Evolutionary conservation across 2,888 invertebrate genomes (phyloP).

Genomic region (Cheiracanthium punctorium): DNA sequence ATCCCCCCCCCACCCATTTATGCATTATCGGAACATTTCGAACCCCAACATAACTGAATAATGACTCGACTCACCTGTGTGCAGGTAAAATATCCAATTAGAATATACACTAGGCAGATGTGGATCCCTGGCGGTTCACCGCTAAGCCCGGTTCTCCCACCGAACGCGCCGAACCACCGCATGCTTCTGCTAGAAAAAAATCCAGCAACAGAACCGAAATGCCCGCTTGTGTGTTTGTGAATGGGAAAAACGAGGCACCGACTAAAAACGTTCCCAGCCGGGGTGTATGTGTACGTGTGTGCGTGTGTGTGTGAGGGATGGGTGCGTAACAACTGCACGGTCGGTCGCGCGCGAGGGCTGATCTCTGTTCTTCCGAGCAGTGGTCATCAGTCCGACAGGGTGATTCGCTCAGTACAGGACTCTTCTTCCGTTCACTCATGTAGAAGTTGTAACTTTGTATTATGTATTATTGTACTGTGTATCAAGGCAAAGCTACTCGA

Average conservation of each 20-base stretch:
- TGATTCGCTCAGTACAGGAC: no score
- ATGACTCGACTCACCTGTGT: background rate
- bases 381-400: background rate
- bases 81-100: background rate
- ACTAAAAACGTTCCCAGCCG: no score
- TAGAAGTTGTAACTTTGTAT: no score
- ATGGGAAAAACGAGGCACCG: background rate
- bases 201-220: constrained; percentile 19
- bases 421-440: no score
- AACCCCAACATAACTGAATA: no score
- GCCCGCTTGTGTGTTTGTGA: no score
- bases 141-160: constrained; percentile 16
- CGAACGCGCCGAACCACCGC: constrained; percentile 49
- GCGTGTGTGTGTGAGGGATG: background rate
- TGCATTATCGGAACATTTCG: no score
- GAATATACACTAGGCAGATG: background rate
- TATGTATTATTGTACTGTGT: no score
- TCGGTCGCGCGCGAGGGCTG: background rate
- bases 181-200: constrained; percentile 45
- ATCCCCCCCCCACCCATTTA: no score
- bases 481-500: no score
- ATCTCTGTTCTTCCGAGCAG: background rate
- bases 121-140: constrained; percentile 1
- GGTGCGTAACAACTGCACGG: background rate
- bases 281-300: background rate